Percentiles rank a stretch among this genome's conserved stretches.
phyloP scores from a whole-genome alignment of 2,888 invertebrate genomes.

The Hemicrepidius hirtus region DNA sequence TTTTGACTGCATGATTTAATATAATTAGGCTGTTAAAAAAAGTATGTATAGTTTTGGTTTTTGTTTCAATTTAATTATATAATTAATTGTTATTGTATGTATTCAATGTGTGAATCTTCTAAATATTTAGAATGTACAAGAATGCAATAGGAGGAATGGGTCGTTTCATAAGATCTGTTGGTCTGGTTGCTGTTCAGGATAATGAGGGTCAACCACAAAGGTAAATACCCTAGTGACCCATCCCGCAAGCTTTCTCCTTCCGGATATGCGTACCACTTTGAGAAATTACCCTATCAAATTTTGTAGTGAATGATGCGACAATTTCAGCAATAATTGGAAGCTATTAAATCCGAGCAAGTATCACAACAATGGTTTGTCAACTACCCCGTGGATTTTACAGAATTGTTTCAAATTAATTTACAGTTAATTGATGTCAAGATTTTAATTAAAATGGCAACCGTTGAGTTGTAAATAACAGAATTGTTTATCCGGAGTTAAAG shows the following conservation, averaged over 20 bases:
- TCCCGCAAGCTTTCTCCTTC: conserved; percentile 23
- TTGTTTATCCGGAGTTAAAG: conserved; percentile 15
- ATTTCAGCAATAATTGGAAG: conserved; percentile 7
- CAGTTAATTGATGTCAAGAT: conserved; percentile 25
- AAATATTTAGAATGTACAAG: conserved; percentile 33
- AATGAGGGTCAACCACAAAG: conserved; percentile 40
- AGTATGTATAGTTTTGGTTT: no score
- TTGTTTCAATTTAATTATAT: no score
- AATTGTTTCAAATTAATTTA: conserved; percentile 23
- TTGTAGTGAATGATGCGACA: conserved; percentile 1
- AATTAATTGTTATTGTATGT: no score
- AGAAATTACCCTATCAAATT: conserved; percentile 11
- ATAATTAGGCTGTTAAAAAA: no score
- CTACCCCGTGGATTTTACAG: conserved; percentile 1
- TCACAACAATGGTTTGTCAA: conserved; percentile 7
- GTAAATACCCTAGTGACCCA: conserved; percentile 32
- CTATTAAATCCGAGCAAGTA: conserved; percentile 1
- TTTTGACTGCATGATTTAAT: no score
- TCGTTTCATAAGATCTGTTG: conserved; percentile 30
- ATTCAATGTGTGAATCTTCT: no score
- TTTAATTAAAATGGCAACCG: conserved; percentile 23
- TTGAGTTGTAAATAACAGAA: conserved; percentile 16
- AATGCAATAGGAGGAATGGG: conserved; percentile 35
- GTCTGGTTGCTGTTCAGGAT: conserved; percentile 30
- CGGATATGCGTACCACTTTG: conserved; percentile 26